Base-by-base conservation (phyloP, 92 coral and sea anemone species). In the Parazoanthus atlanticus region DNA sequence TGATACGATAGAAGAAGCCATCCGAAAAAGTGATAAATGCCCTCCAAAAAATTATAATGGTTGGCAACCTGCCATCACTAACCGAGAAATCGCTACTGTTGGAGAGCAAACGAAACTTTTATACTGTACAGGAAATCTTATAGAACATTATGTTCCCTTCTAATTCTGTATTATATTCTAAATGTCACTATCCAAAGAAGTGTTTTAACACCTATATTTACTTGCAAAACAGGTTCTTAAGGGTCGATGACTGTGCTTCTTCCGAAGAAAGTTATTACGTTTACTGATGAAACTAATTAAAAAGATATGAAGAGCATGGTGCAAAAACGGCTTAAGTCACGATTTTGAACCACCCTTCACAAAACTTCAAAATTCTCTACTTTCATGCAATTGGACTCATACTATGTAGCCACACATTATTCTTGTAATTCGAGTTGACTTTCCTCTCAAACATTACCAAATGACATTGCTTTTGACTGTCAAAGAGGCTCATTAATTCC, bases 41-140 rank as follows among this genome's bases (percentile, higher is more conserved):
- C 52, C 71, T 31, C 72, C 85, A 54, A 58, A 32, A 80, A 30
- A 58, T n/a, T n/a, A n/a, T n/a, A n/a, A n/a, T n/a, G n/a, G n/a
- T n/a, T n/a, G n/a, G n/a, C n/a, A n/a, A 10, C 31, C 85, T 80
- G 43, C 71, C 72, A 4, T 54, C 85, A 26, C 85, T 73, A 31
- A 6, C 47, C n/a, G n/a, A 1, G 29, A 80, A 23, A 56, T 65
- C 28, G 34, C 34, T 2, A 54, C 56, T 15, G 73, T 80, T 29
- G 71, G 43, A n/a, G 85, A 54, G 21, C 29, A 80, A 31, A 80
- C 85, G 19, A 41, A 41, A 47, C 64, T n/a, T 38, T 38, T 38
- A 38, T 5, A 38, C 41, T 38, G 41, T 38, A 38, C 41, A 38
- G 41, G 41, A 38, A 38, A 38, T 38, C 41, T 38, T 38, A 5